phyloP scores from a whole-genome alignment of 2,888 invertebrate species.

The Polymixis lichenea region DNA sequence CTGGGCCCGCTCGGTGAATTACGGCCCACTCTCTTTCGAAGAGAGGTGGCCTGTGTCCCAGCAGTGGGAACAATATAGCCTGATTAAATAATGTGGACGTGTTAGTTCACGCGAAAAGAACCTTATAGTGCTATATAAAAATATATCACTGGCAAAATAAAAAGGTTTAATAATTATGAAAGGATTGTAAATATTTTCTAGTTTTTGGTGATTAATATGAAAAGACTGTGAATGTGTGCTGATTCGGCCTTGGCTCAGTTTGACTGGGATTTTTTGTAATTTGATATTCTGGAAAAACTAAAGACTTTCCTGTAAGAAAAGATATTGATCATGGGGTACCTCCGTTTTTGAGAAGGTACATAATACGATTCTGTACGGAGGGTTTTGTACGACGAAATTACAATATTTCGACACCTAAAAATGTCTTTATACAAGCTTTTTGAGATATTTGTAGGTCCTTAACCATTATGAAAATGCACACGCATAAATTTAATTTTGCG shows the following conservation, averaged over 20 bases:
- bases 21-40: too few species aligned
- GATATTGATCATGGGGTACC: not conserved
- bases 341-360: conserved; percentile 9
- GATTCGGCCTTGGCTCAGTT: conserved; percentile 36
- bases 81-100: too few species aligned
- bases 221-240: conserved; percentile 46
- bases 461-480: not conserved
- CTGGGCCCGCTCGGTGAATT: too few species aligned
- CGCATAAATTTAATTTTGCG: not conserved
- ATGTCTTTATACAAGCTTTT: not conserved
- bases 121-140: not conserved
- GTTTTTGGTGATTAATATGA: not conserved
- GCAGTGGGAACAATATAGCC: too few species aligned
- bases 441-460: too few species aligned
- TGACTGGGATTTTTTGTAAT: conserved; percentile 38
- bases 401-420: not conserved
- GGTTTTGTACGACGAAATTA: not conserved
- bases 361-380: conserved; percentile 28
- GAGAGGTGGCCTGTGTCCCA: too few species aligned
- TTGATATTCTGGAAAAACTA: not conserved
- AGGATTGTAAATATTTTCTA: not conserved
- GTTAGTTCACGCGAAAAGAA: not conserved
- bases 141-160: not conserved
- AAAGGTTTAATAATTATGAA: not conserved
- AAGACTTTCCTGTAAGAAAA: not conserved